These are phyloP conservation scores for Urosaurus nigricauda DNA, from an alignment of 2,797 vertebrate genomes.

Conservation along the genomic window DNA sequence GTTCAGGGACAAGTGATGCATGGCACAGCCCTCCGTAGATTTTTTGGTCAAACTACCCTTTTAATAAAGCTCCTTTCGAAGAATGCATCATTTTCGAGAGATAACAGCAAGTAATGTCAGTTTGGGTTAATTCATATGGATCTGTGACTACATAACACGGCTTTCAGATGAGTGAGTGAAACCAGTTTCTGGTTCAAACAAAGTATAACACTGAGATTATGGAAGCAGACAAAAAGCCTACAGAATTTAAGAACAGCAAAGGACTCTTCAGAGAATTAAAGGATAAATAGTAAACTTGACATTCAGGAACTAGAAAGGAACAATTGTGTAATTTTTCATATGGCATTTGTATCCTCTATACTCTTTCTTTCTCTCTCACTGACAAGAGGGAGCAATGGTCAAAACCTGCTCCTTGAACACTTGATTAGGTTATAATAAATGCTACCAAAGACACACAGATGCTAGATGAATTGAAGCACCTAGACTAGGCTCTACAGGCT, in stretches of 20 bases:
- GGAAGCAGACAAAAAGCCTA: not conserved
- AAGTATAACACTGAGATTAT: not conserved
- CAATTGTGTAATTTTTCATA: not conserved
- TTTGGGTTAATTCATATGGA: slow-evolving; percentile 14
- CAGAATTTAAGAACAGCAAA: not conserved
- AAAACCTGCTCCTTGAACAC: not conserved
- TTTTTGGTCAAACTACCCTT: not conserved
- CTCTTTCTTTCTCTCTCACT: not conserved
- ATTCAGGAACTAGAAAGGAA: not conserved
- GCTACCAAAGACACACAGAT: too few species aligned
- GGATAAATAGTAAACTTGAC: not conserved
- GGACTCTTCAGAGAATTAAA: not conserved
- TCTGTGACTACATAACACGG: slow-evolving; percentile 14
- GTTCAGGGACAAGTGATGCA: slow-evolving; percentile 14
- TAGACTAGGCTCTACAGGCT: too few species aligned
- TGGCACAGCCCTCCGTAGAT: not conserved
- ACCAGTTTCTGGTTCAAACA: not conserved
- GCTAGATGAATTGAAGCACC: too few species aligned
- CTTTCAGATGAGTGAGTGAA: not conserved
- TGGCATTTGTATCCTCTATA: not conserved
- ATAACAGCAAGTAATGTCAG: slow-evolving; percentile 9
- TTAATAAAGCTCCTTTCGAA: slow-evolving; percentile 1
- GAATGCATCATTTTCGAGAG: slow-evolving; percentile 21
- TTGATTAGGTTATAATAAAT: not conserved
- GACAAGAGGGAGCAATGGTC: not conserved